Base-by-base conservation (phyloP, 2,888 invertebrate species). In the Drosophila greeni region DNA sequence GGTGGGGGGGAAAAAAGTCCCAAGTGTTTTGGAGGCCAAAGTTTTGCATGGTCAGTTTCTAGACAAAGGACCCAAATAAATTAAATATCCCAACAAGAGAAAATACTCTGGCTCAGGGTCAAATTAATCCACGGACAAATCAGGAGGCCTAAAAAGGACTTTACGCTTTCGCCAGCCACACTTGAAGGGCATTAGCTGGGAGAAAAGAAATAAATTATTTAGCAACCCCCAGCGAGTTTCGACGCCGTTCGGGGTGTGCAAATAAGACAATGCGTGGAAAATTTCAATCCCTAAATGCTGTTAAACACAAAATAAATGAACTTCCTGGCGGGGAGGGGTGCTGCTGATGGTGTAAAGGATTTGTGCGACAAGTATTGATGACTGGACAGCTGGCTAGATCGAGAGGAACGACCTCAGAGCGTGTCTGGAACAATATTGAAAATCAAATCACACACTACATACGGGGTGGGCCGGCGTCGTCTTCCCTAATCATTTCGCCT, bases 231-330 rank as follows among this genome's bases (percentile, higher is more conserved):
- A n/a, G 24, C 11, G 16, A 52, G 16, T 36, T 43, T 37, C 39
- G 16, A 29, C 11, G 23, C 26, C n/a, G 37, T 61, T 66, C 20
- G 39, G 48, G 73, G 82, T 79, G 82, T 76, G 66, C 71, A 67
- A 79, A 80, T 75, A 75, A 82, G 73, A 72, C 81, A 68, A 81
- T 78, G 78, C 76, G 70, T 64, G 72, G 66, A 78, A 73, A 84
- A 82, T 84, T 49, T 16, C 42, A 60, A 62, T 62, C 85, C 85
- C 74, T 83, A 80, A 84, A 78, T 80, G 75, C 74, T 84, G 83
- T 80, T 85, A 85, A 85, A 82, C 82, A 85, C 73, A 78, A 85
- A 85, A 85, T 77, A 85, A 85, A 85, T 85, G 85, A 85, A 80
- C 62, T 54, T 67, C 72, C 64, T 66, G 53, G 49, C 34, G 5